These are phyloP conservation scores for Doryteuthis pealeii DNA, from an alignment of 1,140 invertebrate genomes.

Conservation along the genomic window DNA sequence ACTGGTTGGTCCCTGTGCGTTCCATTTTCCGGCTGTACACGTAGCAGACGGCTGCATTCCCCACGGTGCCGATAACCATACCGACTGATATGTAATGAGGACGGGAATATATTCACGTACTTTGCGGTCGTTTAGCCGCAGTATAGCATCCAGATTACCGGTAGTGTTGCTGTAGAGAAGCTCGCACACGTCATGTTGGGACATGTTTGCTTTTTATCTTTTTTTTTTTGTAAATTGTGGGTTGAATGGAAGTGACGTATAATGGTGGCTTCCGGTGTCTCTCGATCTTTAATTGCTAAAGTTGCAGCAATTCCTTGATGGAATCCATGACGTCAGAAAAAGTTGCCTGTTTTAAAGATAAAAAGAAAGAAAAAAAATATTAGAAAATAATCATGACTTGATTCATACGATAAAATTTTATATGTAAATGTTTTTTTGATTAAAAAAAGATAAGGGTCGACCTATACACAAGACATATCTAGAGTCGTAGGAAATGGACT, in stretches of 20 bases:
- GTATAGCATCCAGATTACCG: not conserved
- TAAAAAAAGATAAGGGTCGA: too few species aligned
- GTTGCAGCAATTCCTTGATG: not conserved
- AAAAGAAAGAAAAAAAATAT: too few species aligned
- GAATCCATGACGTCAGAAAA: not conserved
- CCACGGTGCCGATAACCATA: slow-evolving; percentile 38
- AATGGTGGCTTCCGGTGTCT: not conserved
- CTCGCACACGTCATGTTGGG: not conserved
- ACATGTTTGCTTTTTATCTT: not conserved
- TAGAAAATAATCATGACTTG: too few species aligned
- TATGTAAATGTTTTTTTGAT: too few species aligned
- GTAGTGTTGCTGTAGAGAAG: not conserved
- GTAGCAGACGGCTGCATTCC: slow-evolving; percentile 43
- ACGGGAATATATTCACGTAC: slow-evolving; percentile 30
- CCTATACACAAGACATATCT: too few species aligned
- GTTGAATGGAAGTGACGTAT: not conserved
- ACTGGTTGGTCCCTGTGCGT: slow-evolving; percentile 39
- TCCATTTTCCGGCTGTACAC: slow-evolving; percentile 43
- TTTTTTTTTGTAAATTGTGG: too few species aligned
- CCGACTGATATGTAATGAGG: slow-evolving; percentile 28
- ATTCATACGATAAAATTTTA: too few species aligned
- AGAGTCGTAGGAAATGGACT: too few species aligned
- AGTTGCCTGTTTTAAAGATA: too few species aligned
- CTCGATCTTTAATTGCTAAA: not conserved
- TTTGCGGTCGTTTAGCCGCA: slow-evolving; percentile 28